phyloP scores from a whole-genome alignment of 1,140 invertebrate genomes.

The Agrypnia vestita region DNA sequence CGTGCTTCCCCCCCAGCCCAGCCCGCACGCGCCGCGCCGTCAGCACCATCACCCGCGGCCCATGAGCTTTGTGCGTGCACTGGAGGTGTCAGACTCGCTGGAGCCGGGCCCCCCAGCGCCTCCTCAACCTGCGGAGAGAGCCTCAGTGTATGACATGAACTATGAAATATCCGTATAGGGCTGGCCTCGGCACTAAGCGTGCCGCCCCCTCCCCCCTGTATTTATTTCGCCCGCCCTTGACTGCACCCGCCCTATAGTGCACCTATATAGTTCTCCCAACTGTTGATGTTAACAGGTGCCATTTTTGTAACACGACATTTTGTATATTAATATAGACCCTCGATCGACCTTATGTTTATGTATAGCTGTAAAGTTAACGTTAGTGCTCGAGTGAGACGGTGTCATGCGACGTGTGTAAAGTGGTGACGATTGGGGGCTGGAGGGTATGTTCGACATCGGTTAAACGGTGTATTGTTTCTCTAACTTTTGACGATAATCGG shows the following conservation, averaged over 20 bases:
- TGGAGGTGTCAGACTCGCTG: slow-evolving; percentile 92
- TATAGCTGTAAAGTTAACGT: not conserved
- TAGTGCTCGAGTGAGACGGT: not conserved
- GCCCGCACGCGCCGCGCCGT: slow-evolving; percentile 79
- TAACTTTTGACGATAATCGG: slow-evolving; percentile 27
- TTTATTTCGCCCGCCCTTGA: slow-evolving; percentile 35
- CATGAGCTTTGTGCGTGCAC: slow-evolving; percentile 92
- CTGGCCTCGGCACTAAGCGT: slow-evolving; percentile 60
- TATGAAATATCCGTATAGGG: slow-evolving; percentile 91
- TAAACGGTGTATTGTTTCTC: slow-evolving; percentile 21
- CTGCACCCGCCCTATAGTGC: slow-evolving; percentile 5
- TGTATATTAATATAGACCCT: slow-evolving; percentile 29
- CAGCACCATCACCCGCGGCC: slow-evolving; percentile 76
- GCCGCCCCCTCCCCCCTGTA: slow-evolving; percentile 47
- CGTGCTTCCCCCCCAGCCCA: slow-evolving; percentile 78
- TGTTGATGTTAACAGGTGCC: slow-evolving; percentile 28
- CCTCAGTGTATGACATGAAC: slow-evolving; percentile 95
- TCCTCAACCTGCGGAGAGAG: slow-evolving; percentile 84
- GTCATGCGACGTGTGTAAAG: not conserved
- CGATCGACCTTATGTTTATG: not conserved
- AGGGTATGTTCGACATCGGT: slow-evolving; percentile 13
- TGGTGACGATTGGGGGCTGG: slow-evolving; percentile 19
- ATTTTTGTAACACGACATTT: slow-evolving; percentile 31
- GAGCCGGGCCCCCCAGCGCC: slow-evolving; percentile 73
- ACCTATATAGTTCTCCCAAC: not conserved